phyloP scores from a whole-genome alignment of 2,888 invertebrate species.

The Leucoma salicis region DNA sequence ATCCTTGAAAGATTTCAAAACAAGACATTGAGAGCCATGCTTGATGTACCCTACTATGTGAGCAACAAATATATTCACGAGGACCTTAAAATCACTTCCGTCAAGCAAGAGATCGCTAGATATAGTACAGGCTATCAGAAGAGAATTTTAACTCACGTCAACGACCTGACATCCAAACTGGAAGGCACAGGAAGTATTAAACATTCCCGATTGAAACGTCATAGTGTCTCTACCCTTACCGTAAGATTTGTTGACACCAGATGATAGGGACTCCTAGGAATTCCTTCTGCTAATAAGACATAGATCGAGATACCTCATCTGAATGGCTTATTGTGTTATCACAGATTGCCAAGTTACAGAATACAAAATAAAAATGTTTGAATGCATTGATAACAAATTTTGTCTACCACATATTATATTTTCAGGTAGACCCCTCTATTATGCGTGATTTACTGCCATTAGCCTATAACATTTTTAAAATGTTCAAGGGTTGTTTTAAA shows the following conservation, averaged over 20 bases:
- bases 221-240: neutral
- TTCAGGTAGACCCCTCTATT: slow-evolving; percentile 69
- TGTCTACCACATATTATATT: no score
- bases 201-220: neutral
- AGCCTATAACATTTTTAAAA: slow-evolving; percentile 91
- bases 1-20: slow-evolving; percentile 8
- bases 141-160: neutral
- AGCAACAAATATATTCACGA: slow-evolving; percentile 9
- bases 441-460: slow-evolving; percentile 67
- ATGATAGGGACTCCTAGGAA: neutral
- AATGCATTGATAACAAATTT: no score
- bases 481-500: slow-evolving; percentile 91
- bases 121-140: neutral
- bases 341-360: neutral
- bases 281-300: neutral
- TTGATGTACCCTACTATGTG: slow-evolving; percentile 1
- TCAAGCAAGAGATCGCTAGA: neutral
- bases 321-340: neutral
- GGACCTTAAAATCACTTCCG: neutral
- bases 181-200: neutral
- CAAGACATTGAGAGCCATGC: slow-evolving; percentile 10
- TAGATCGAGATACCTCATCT: neutral
- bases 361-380: neutral
- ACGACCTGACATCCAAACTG: neutral
- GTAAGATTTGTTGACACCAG: neutral